Evolutionary conservation across 2,797 vertebrate genomes (phyloP).

Genomic region (Lepidocolaptes lacrymiger): DNA sequence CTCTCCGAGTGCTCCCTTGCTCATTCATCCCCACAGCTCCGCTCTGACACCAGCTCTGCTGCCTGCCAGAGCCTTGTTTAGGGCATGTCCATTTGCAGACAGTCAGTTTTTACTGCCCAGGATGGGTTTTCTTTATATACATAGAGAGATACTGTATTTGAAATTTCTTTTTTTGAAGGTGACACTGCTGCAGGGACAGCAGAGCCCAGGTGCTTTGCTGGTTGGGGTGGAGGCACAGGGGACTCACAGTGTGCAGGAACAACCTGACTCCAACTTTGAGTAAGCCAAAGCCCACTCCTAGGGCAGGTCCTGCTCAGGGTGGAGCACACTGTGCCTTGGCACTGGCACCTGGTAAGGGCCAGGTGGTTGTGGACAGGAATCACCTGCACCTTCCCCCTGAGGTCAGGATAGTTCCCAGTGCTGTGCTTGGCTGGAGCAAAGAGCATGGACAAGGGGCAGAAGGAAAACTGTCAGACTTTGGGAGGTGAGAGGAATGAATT

Average conservation of each 20-base stretch:
- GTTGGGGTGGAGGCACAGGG: not conserved
- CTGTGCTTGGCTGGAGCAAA: not conserved
- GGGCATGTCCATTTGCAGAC: not conserved
- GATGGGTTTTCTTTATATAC: fast-evolving
- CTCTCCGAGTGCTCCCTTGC: not conserved
- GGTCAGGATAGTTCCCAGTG: not conserved
- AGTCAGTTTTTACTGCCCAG: not conserved
- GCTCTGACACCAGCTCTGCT: not conserved
- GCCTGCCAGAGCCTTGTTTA: not conserved
- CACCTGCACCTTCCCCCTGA: not conserved
- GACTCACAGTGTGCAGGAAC: not conserved
- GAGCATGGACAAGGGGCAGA: not conserved
- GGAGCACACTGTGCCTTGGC: not conserved
- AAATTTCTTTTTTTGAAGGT: not conserved
- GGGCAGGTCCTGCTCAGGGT: fast-evolving
- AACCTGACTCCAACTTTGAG: not conserved
- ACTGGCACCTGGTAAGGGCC: fast-evolving
- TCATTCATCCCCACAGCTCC: not conserved
- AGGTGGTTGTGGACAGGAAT: not conserved
- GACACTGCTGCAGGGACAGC: not conserved
- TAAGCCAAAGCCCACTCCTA: not conserved
- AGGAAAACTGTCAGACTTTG: not conserved
- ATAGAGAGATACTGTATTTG: fast-evolving
- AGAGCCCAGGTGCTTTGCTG: not conserved
- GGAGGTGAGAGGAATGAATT: not conserved